Evolutionary conservation across 2,888 invertebrate genomes (phyloP).

Genomic region (Eutolmus rufibarbis): DNA sequence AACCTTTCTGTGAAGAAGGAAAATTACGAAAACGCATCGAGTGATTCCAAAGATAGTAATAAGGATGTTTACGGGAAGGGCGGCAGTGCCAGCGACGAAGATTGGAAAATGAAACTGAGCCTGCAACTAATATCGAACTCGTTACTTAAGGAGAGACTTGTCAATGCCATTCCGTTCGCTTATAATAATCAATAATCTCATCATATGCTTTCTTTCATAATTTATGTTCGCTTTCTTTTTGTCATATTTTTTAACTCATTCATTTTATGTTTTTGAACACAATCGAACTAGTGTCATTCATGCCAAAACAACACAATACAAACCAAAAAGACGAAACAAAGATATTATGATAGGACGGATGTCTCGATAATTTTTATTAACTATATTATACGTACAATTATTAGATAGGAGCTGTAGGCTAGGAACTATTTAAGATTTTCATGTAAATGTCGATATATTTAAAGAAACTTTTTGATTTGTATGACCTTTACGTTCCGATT

Average conservation of each 20-base stretch:
- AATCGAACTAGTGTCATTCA: constrained; percentile 9
- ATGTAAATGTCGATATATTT: constrained; percentile 4
- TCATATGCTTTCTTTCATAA: not conserved
- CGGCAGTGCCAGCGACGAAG: constrained; percentile 51
- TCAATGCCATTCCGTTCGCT: constrained; percentile 62
- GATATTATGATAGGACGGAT: constrained; percentile 9
- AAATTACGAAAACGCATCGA: constrained; percentile 48
- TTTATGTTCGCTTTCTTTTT: not conserved
- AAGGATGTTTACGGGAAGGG: not conserved
- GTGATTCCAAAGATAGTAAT: constrained; percentile 28
- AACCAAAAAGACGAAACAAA: constrained; percentile 29
- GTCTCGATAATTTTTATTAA: not conserved
- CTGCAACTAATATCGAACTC: constrained; percentile 62
- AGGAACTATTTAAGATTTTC: not conserved
- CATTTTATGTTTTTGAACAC: not conserved
- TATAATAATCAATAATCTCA: constrained; percentile 57
- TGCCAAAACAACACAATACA: constrained; percentile 15
- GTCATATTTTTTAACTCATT: not conserved
- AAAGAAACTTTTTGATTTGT: not conserved
- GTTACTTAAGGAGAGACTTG: constrained; percentile 60
- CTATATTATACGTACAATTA: not conserved
- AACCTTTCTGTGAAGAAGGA: constrained; percentile 59
- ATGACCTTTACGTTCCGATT: not conserved
- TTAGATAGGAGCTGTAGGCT: not conserved
- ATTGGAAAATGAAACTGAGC: constrained; percentile 63